A percentile compares a stretch with the other conserved stretches of the same genome.
Conservation (phyloP, 2,888 invertebrate species). For the Lasioglossum marginatum region DNA sequence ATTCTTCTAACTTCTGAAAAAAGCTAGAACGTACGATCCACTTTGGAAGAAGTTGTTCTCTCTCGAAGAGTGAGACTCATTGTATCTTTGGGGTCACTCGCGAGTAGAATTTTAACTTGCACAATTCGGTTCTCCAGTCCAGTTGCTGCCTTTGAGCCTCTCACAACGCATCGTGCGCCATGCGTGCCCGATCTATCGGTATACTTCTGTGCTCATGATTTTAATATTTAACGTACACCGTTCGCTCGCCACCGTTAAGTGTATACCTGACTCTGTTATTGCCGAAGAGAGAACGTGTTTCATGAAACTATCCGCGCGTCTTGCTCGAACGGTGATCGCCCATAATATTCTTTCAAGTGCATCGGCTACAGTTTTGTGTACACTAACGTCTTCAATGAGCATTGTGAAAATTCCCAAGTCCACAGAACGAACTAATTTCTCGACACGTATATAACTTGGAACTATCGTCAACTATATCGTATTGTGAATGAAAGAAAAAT, state of each 20-base stretch:
- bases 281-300: neutral
- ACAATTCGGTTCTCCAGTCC: constrained; percentile 63
- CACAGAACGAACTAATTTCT: neutral
- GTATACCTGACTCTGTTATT: neutral
- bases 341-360: neutral
- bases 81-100: constrained; percentile 65
- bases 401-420: neutral
- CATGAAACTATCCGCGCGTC: neutral
- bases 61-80: constrained; percentile 36
- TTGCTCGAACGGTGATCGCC: neutral
- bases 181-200: constrained; percentile 23
- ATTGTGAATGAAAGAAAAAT: neutral
- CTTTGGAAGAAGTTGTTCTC: neutral
- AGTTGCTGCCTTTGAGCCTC: constrained; percentile 67
- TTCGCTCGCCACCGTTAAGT: neutral
- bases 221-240: constrained; percentile 6
- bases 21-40: neutral
- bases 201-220: constrained; percentile 26
- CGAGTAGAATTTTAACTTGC: constrained; percentile 70
- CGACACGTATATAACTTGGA: neutral
- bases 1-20: neutral
- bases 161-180: constrained; percentile 52
- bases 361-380: neutral
- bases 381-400: neutral
- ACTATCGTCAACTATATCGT: neutral